Conservation (phyloP, 2,113 vertebrate species). For the Cyrtonyx montezumae region DNA sequence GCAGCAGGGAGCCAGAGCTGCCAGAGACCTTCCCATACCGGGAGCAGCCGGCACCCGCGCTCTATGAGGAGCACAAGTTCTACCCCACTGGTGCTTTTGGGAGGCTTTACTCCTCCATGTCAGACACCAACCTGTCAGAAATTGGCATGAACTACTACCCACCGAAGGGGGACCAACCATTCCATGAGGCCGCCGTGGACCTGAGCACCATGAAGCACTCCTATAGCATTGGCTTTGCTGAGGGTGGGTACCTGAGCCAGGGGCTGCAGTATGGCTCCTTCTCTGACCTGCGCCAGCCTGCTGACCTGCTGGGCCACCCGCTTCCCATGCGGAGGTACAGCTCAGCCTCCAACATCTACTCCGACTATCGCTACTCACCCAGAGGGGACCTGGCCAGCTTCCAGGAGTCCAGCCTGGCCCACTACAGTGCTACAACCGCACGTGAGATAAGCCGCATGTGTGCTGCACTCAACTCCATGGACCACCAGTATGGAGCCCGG, state of each 20-base stretch:
- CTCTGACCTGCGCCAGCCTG: conserved; percentile 92
- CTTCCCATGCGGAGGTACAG: conserved; percentile 93
- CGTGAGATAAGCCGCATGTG: conserved; percentile 98
- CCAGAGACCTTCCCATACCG: conserved; percentile 81
- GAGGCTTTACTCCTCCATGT: conserved; percentile 93
- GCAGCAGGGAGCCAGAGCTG: conserved; percentile 79
- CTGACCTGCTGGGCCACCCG: conserved; percentile 83
- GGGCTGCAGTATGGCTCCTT: conserved; percentile 95
- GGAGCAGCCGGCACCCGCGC: conserved; percentile 75
- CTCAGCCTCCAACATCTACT: conserved; percentile 96
- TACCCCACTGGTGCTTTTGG: conserved; percentile 79
- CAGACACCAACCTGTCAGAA: conserved; percentile 92
- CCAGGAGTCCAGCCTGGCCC: conserved; percentile 93
- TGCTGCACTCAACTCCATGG: conserved; percentile 94
- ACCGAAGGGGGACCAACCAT: conserved; percentile 83
- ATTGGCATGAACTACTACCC: conserved; percentile 85
- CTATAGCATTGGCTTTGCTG: conserved; percentile 82
- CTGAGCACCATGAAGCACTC: conserved; percentile 90
- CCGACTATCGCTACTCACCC: conserved; percentile 86
- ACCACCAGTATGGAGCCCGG: conserved; percentile 91
- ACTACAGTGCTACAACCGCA: conserved; percentile 96
- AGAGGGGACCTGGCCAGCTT: conserved; percentile 82
- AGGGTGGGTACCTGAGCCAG: conserved; percentile 87
- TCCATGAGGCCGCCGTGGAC: conserved; percentile 88
- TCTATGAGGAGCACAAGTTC: conserved; percentile 83